Conservation (phyloP, 2,113 vertebrate species). For the Sphaerodactylus townsendi region DNA sequence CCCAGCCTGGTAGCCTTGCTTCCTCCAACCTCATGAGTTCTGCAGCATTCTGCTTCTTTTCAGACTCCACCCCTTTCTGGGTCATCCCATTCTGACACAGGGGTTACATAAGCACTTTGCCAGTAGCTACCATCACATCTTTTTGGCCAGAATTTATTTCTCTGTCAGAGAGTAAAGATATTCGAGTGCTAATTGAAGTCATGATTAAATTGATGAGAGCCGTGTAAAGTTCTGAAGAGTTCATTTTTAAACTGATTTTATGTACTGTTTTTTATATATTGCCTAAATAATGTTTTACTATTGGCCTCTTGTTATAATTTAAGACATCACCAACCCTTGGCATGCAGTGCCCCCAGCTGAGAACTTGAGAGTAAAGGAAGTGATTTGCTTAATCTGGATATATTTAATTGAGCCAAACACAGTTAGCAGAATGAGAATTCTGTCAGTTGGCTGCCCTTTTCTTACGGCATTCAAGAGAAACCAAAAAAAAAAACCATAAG, state of each 20-base stretch:
- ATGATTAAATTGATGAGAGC: background rate
- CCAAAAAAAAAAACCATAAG: background rate
- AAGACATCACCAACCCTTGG: background rate
- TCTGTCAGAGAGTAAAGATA: background rate
- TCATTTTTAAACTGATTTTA: slow-evolving; percentile 6
- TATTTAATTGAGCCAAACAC: slow-evolving; percentile 21
- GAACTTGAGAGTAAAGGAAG: background rate
- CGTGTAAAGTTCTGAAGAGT: background rate
- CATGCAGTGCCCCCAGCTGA: background rate
- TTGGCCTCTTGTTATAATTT: background rate
- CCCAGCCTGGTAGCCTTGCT: too few relatives aligned
- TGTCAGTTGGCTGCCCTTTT: slow-evolving; percentile 43
- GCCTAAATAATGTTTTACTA: background rate
- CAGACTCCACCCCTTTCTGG: too few relatives aligned
- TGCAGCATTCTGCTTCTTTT: too few relatives aligned
- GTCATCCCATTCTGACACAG: too few relatives aligned
- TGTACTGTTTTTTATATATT: background rate
- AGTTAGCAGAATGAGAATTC: background rate
- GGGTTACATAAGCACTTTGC: background rate
- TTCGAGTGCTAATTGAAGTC: background rate
- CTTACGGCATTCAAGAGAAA: background rate
- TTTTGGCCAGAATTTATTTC: background rate
- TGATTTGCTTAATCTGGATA: slow-evolving; percentile 4
- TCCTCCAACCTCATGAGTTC: too few relatives aligned
- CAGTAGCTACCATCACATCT: background rate